Conservation (phyloP, 2,113 vertebrate species). For the Xenus cinereus region DNA sequence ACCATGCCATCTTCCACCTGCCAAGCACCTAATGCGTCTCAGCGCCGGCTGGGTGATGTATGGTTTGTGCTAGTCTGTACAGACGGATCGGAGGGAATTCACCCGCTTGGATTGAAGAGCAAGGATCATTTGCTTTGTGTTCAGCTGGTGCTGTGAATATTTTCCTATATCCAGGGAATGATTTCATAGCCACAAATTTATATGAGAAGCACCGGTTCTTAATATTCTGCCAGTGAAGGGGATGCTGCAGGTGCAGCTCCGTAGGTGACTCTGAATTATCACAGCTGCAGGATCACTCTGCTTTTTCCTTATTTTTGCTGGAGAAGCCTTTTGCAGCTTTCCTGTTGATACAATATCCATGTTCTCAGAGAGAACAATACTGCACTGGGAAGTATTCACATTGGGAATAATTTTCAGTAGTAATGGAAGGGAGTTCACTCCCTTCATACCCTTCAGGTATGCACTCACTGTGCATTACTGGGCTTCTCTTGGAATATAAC, state of each 20-base stretch:
- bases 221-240: not conserved
- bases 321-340: not conserved
- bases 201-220: not conserved
- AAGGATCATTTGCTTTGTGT: not conserved
- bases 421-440: not conserved
- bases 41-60: not conserved
- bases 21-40: not conserved
- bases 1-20: not conserved
- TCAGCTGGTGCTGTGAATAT: not conserved
- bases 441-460: not conserved
- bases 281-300: not conserved
- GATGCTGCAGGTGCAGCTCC: not conserved
- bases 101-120: not conserved
- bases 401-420: constrained; percentile 12
- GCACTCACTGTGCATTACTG: not conserved
- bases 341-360: not conserved
- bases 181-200: not conserved
- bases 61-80: not conserved
- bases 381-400: not conserved
- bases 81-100: not conserved
- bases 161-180: not conserved
- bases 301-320: not conserved
- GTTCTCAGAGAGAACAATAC: not conserved
- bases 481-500: constrained; percentile 3
- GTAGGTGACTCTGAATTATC: constrained; percentile 18